Evolutionary conservation across 2,113 vertebrate species (phyloP).

Genomic region (Madoqua kirkii): DNA sequence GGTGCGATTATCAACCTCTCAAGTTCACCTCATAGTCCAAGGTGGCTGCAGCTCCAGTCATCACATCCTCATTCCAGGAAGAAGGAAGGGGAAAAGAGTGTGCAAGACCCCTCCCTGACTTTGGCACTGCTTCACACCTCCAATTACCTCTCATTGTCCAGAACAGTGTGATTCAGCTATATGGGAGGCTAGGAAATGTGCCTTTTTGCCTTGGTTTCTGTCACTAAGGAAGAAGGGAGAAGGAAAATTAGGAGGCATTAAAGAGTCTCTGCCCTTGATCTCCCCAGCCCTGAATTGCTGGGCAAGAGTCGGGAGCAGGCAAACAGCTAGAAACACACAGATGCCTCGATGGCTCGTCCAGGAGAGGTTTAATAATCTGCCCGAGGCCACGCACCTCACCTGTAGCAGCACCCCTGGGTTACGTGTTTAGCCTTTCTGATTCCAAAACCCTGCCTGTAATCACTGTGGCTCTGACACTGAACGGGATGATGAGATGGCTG

Average conservation of each 20-base stretch:
- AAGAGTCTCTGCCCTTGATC: neutral
- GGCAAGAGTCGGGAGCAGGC: neutral
- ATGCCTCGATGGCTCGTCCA: neutral
- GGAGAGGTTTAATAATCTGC: neutral
- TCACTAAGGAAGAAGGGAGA: neutral
- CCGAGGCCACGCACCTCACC: neutral
- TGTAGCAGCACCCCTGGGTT: fast-evolving
- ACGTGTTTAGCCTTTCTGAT: neutral
- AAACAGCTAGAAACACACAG: neutral
- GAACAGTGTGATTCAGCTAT: neutral
- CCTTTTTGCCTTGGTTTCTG: neutral
- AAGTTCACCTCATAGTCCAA: neutral
- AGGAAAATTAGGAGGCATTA: neutral
- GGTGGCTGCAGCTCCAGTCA: neutral
- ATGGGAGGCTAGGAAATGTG: neutral
- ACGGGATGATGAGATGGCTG: neutral
- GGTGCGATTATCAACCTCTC: neutral
- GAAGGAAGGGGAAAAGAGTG: neutral
- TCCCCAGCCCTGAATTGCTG: neutral
- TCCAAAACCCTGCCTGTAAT: neutral
- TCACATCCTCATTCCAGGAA: neutral
- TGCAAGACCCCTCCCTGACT: neutral
- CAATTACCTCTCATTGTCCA: neutral
- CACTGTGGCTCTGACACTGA: too few relatives aligned
- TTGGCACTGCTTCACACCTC: neutral